Conservation (phyloP, 2,888 invertebrate genomes). For the Sesamia inferens region DNA sequence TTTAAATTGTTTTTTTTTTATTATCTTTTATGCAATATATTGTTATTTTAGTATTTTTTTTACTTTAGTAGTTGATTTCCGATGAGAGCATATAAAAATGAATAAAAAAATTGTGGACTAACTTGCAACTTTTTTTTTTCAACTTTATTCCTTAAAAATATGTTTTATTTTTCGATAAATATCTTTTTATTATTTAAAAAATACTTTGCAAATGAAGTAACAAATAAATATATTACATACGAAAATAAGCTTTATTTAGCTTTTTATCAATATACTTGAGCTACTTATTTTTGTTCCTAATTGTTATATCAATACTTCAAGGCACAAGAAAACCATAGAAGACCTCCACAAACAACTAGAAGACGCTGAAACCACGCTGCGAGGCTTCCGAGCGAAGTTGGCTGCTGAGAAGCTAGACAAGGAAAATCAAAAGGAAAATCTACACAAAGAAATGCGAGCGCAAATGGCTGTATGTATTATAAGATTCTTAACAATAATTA, state of each 20-base stretch:
- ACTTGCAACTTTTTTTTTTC: background rate
- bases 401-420: slow-evolving; percentile 85
- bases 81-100: background rate
- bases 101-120: background rate
- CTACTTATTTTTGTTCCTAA: too few species aligned
- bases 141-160: background rate
- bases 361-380: slow-evolving; percentile 83
- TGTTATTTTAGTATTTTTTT: background rate
- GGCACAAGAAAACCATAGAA: slow-evolving; percentile 85
- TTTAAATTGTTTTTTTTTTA: slow-evolving; percentile 5
- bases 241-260: background rate
- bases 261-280: too few species aligned
- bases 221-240: background rate
- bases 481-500: too few species aligned
- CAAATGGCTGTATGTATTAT: slow-evolving; percentile 78
- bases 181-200: background rate
- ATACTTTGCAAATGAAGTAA: background rate
- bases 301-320: slow-evolving; percentile 51
- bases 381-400: slow-evolving; percentile 85
- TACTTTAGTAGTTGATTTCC: background rate
- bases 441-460: slow-evolving; percentile 82
- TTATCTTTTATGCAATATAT: background rate
- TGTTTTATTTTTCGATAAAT: background rate
- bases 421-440: slow-evolving; percentile 80
- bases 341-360: slow-evolving; percentile 84